phyloP scores from a whole-genome alignment of 2,888 invertebrate genomes.

The Thera britannica region DNA sequence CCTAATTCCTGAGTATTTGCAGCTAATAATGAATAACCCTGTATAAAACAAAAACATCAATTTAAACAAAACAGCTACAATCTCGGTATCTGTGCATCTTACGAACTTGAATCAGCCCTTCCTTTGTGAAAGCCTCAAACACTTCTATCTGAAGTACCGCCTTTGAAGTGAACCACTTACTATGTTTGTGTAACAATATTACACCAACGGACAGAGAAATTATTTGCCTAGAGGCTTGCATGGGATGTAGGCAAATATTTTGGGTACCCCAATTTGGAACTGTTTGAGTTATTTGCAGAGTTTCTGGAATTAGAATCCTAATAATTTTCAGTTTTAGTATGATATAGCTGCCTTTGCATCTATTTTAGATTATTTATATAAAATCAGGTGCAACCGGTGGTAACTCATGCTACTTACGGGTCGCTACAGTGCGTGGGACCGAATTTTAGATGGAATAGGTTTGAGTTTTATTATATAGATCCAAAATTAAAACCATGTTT shows the following conservation, averaged over 20 bases:
- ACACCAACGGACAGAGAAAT: conserved; percentile 38
- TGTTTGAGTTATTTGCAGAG: conserved; percentile 11
- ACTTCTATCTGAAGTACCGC: conserved; percentile 30
- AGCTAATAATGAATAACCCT: too few relatives aligned
- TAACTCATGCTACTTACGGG: too few relatives aligned
- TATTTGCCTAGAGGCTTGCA: conserved; percentile 40
- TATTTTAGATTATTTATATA: too few relatives aligned
- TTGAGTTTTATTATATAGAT: too few relatives aligned
- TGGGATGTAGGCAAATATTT: conserved; percentile 38
- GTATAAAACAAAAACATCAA: neutral
- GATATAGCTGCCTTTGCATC: too few relatives aligned
- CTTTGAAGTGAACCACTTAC: conserved; percentile 43
- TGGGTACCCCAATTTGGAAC: conserved; percentile 35
- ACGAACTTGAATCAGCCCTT: conserved; percentile 37
- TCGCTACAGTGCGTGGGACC: too few relatives aligned
- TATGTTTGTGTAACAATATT: conserved; percentile 43
- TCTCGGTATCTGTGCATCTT: conserved; percentile 17
- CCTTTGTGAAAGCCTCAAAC: conserved; percentile 35
- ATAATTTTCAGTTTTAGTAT: too few relatives aligned
- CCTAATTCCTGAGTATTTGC: too few relatives aligned
- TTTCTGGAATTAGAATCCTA: conserved; percentile 12
- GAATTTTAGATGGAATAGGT: too few relatives aligned
- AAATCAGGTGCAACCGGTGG: too few relatives aligned
- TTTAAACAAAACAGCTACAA: conserved; percentile 12
- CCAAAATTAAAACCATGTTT: too few relatives aligned